Evolutionary conservation across 2,113 vertebrate genomes (phyloP).

Genomic region (Machaerirhynchus nigripectus): DNA sequence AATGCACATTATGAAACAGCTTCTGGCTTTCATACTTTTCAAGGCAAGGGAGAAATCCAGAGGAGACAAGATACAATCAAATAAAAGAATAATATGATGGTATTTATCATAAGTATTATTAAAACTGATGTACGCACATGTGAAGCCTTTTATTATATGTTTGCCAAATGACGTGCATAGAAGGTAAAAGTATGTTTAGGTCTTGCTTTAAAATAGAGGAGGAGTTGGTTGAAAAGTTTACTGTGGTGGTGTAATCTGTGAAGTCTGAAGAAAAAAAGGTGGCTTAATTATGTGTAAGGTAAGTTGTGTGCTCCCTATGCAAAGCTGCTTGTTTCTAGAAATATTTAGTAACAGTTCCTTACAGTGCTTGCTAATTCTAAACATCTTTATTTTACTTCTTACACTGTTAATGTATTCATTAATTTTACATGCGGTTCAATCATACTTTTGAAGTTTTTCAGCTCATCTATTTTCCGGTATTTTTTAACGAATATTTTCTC

Average conservation of each 20-base stretch:
- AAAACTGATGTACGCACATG: background rate
- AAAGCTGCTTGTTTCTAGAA: background rate
- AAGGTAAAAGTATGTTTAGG: background rate
- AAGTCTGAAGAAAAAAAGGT: background rate
- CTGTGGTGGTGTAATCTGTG: background rate
- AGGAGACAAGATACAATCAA: background rate
- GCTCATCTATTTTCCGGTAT: background rate
- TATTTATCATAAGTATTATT: background rate
- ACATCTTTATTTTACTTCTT: background rate
- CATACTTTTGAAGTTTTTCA: background rate
- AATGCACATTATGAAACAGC: background rate
- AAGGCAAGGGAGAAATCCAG: background rate
- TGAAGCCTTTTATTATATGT: background rate
- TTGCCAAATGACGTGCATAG: background rate
- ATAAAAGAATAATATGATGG: background rate
- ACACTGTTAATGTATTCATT: background rate
- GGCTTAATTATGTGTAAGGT: background rate
- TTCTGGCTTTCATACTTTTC: background rate
- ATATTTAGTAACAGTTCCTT: background rate
- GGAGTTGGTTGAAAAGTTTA: background rate
- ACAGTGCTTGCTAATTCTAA: background rate
- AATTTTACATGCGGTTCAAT: background rate
- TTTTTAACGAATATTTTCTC: slow-evolving; percentile 15
- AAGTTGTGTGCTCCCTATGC: background rate
- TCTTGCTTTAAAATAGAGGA: slow-evolving; percentile 8